Percentiles rank a stretch among this genome's conserved stretches.
phyloP scores from a whole-genome alignment of 2,113 vertebrate species.

The Lophura nycthemera region DNA sequence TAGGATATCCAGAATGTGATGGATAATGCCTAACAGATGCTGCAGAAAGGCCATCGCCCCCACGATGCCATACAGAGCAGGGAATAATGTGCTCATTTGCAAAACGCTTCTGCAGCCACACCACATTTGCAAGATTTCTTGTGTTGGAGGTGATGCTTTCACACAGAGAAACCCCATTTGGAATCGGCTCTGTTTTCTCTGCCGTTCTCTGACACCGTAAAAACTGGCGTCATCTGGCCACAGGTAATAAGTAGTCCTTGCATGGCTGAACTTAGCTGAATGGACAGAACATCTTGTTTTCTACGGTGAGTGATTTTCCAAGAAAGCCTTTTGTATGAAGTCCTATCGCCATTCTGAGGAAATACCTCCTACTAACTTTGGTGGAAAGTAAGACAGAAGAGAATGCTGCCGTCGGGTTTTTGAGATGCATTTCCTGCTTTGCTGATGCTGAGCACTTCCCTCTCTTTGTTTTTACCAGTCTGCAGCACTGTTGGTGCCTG shows the following conservation, averaged over 20 bases:
- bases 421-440: not conserved
- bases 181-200: not conserved
- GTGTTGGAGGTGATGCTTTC: accelerated
- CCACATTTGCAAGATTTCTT: accelerated
- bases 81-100: not conserved
- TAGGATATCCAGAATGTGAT: accelerated
- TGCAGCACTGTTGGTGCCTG: not conserved
- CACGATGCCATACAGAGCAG: not conserved
- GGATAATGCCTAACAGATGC: not conserved
- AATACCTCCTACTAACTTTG: not conserved
- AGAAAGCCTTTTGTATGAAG: not conserved
- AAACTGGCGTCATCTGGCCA: not conserved
- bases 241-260: accelerated
- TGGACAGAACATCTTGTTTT: not conserved
- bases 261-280: not conserved
- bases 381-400: not conserved
- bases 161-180: not conserved
- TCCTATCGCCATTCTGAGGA: not conserved
- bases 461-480: not conserved
- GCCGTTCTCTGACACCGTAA: not conserved
- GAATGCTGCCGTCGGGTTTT: not conserved
- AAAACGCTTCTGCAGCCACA: not conserved
- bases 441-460: not conserved
- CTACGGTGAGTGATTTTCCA: not conserved
- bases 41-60: not conserved